Evolutionary conservation across 2,113 vertebrate species (phyloP).

Genomic region (Mobula birostris): DNA sequence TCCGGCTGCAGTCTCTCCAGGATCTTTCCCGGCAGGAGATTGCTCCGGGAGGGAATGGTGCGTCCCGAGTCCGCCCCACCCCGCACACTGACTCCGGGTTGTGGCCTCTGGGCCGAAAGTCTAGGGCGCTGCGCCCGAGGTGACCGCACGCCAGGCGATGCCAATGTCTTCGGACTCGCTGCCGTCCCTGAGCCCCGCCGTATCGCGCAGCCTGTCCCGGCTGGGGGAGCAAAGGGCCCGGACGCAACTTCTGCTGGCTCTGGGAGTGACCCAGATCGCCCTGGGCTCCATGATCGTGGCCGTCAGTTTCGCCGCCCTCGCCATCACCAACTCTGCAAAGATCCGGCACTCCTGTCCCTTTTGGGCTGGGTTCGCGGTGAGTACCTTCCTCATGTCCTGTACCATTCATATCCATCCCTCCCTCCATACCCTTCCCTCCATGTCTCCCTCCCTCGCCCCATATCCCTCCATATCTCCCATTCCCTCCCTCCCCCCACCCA

Average conservation of each 20-base stretch:
- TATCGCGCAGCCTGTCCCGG: constrained; percentile 73
- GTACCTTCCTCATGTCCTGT: constrained; percentile 45
- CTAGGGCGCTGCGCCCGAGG: too few species aligned
- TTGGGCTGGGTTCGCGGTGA: constrained; percentile 96
- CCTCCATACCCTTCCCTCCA: too few species aligned
- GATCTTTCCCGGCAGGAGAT: neutral
- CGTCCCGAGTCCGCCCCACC: neutral
- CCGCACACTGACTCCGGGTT: neutral
- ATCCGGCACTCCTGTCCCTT: constrained; percentile 85
- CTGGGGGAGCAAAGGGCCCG: constrained; percentile 67
- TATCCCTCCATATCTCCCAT: neutral
- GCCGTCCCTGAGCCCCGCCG: constrained; percentile 75
- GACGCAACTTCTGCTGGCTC: constrained; percentile 77
- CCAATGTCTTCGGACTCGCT: constrained; percentile 84
- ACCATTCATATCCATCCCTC: neutral
- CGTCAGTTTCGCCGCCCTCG: constrained; percentile 89
- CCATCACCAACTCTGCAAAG: constrained; percentile 77
- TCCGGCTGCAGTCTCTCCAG: neutral
- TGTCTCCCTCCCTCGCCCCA: too few species aligned
- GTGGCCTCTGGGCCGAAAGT: neutral
- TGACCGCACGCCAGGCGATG: constrained; percentile 54
- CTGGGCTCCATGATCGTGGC: constrained; percentile 86
- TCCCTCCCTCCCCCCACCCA: too few species aligned
- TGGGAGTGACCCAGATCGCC: constrained; percentile 82
- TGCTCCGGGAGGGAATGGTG: neutral